Percentiles rank a stretch among this genome's conserved stretches.
These are phyloP conservation scores for Tupaia chinensis DNA, from an alignment of 2,113 vertebrate genomes.

Conservation along the genomic window DNA sequence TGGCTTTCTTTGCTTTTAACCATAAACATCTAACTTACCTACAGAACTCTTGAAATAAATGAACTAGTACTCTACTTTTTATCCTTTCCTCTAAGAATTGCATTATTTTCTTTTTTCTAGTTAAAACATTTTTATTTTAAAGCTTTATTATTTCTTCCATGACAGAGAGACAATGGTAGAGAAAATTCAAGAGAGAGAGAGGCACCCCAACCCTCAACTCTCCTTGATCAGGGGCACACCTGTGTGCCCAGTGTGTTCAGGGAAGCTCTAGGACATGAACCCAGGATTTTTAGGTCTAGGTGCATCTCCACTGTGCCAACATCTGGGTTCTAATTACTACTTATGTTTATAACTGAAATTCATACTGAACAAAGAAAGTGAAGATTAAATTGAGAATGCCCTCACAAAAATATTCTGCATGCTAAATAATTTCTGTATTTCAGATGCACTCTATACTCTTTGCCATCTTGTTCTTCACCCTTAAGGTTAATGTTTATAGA, in stretches of 20 bases:
- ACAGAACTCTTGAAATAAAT: neutral
- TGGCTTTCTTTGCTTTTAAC: neutral
- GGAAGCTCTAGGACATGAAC: too few species aligned
- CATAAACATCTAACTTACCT: neutral
- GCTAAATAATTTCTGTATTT: neutral
- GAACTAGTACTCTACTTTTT: neutral
- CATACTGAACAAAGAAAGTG: neutral
- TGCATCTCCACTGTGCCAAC: too few species aligned
- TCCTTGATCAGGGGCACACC: too few species aligned
- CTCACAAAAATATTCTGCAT: neutral
- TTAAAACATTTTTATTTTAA: neutral
- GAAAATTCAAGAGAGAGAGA: too few species aligned
- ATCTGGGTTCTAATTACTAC: too few species aligned
- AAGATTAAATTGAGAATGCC: neutral
- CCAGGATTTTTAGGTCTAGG: too few species aligned
- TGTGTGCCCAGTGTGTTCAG: too few species aligned
- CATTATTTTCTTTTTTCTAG: neutral
- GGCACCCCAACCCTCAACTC: too few species aligned
- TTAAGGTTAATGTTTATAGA: neutral
- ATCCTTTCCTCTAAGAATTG: rapidly evolving
- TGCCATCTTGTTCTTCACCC: neutral
- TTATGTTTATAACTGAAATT: neutral
- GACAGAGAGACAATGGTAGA: too few species aligned
- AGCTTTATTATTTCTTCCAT: too few species aligned
- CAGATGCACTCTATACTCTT: neutral